phyloP scores from a whole-genome alignment of 2,113 vertebrate species.

The pig (Sus scrofa) region T2T-Sscrofa CM000830.6:117112501-117113000 shows the following conservation, averaged over 20 bases:
- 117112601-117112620: neutral
- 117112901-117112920: slow-evolving; percentile 33
- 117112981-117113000: neutral
- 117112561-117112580: neutral
- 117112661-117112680: neutral
- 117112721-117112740: neutral
- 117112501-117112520: neutral
- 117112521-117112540: neutral
- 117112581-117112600: neutral
- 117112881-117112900: neutral
- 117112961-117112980: neutral
- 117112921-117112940: neutral
- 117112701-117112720: neutral
- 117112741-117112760: slow-evolving; percentile 45
- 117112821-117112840: slow-evolving; percentile 30
- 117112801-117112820: neutral
- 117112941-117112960: neutral
- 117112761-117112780: neutral
- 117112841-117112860: neutral
- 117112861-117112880: neutral
- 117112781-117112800: neutral
- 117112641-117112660: neutral
- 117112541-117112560: neutral
- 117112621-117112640: neutral
- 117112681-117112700: slow-evolving; percentile 9